Conservation (phyloP, 2,888 invertebrate species). For the Invenusta paracnida region DNA sequence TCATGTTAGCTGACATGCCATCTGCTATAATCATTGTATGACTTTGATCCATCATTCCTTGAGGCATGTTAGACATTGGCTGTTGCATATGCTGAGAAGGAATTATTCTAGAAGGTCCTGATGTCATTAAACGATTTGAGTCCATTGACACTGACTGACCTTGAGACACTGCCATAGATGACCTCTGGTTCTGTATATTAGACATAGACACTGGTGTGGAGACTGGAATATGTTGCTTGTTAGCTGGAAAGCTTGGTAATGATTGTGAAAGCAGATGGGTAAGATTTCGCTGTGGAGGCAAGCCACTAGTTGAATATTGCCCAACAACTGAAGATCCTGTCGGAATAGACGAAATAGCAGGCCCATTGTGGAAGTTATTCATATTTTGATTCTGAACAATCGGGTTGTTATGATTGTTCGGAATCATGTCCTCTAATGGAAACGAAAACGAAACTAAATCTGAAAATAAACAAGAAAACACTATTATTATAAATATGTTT, state of each 20-base stretch:
- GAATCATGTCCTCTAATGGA: not conserved
- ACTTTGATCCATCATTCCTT: not conserved
- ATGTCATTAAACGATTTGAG: not conserved
- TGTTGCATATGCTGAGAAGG: not conserved
- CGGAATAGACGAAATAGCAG: not conserved
- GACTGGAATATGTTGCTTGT: not conserved
- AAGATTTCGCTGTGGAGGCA: not conserved
- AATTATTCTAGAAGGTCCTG: not conserved
- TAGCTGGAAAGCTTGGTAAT: not conserved
- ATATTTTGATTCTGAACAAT: constrained; percentile 13
- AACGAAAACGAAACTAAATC: not conserved
- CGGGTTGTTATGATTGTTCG: constrained; percentile 3
- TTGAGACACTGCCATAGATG: not conserved
- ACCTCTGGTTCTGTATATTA: not conserved
- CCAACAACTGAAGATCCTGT: not conserved
- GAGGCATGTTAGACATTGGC: not conserved
- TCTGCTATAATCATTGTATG: not conserved
- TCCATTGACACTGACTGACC: not conserved
- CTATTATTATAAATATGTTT: not conserved
- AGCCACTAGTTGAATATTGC: not conserved
- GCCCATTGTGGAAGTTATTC: constrained; percentile 4
- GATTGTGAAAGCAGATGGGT: not conserved
- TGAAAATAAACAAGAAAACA: not conserved
- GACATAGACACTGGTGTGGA: not conserved
- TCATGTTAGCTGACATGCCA: not conserved